Evolutionary conservation across 2,113 vertebrate genomes (phyloP).

Genomic region (pig (Sus scrofa)): DNA sequence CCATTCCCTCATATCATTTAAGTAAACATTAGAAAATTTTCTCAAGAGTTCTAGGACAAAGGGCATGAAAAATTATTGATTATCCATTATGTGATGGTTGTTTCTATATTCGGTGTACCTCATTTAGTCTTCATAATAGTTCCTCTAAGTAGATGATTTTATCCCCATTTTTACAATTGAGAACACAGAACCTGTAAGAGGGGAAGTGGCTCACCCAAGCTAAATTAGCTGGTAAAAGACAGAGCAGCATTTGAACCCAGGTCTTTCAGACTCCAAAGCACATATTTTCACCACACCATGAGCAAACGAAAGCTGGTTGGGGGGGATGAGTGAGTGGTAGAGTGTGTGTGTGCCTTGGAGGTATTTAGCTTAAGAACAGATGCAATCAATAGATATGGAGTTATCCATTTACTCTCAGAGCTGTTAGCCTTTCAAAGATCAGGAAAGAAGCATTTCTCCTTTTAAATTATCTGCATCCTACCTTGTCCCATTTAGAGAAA

Average conservation of each 20-base stretch:
- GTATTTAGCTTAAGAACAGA: neutral
- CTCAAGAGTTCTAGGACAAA: neutral
- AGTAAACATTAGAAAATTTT: conserved; percentile 34
- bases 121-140: neutral
- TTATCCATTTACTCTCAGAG: neutral
- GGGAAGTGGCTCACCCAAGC: neutral
- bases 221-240: neutral
- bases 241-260: neutral
- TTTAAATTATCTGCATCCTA: neutral
- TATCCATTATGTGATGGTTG: neutral
- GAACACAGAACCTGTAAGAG: neutral
- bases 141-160: neutral
- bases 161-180: neutral
- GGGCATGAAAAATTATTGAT: neutral
- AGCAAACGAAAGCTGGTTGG: neutral
- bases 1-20: neutral
- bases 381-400: neutral
- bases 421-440: neutral
- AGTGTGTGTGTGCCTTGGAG: neutral
- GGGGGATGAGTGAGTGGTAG: neutral
- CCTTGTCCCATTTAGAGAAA: neutral
- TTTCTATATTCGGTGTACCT: neutral
- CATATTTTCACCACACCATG: neutral
- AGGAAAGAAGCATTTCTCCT: neutral
- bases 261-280: conserved; percentile 17